Evolutionary conservation across 2,888 invertebrate species (phyloP), one percentile per base, ranked within the genome.

Genomic region (Alentia gelatinosa): DNA sequence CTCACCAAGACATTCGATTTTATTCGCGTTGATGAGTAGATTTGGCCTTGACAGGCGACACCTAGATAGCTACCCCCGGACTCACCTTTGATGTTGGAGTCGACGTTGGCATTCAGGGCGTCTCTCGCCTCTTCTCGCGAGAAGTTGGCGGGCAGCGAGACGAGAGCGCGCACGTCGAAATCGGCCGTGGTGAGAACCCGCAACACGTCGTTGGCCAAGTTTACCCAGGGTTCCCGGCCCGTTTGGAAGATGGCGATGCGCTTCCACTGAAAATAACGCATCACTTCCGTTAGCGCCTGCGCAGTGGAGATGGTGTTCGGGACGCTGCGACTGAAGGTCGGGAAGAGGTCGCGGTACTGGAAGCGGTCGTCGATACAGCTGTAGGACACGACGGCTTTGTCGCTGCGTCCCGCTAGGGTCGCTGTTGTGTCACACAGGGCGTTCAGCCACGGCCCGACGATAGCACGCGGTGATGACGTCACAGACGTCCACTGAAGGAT

Each of bases 291-390:
- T 3, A 86, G 42, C 4, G 86, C 86, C 42, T 5, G 26, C 26
- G 86, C 86, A 5, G 50, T 3, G 42, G 1, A 1, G 47, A 7
- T 0, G 4, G 86, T 86, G 26, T 47, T 15, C 26, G 86, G 86
- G 23, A 86, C 47, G 33, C 47, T 86, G 42, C 30, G 42, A 12
- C 42, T 23, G 50, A 86, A 86, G 19, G 86, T 86, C 47, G 86
- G 86, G 50, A 47, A 86, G 30, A 86, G 86, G 5, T n/a, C 5
- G 9, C 47, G 42, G 50, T 26, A 26, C 19, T 30, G 47, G 86
- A 86, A 86, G 26, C 86, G 42, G 86, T 50, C 86, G 47, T 86
- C 86, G 30, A 47, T 86, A 47, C 86, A 86, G 30, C 30, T 47
- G 47, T 86, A 86, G 26, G 86, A 86, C 0, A 86, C 47, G 9